phyloP scores from a whole-genome alignment of 2,113 vertebrate genomes.

The Pycnonotus jocosus region DNA sequence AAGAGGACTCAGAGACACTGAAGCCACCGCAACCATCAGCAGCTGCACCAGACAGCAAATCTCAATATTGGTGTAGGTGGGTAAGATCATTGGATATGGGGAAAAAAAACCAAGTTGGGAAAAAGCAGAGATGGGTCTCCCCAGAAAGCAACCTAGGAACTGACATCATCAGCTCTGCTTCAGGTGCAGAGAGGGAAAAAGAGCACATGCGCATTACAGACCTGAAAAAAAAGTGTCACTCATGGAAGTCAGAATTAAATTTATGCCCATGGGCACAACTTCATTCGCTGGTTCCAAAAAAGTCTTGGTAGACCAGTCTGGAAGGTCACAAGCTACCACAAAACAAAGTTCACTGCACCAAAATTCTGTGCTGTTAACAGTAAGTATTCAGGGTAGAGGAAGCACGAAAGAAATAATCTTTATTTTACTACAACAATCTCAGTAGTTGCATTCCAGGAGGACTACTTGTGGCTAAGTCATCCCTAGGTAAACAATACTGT shows the following conservation, averaged over 20 bases:
- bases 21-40: neutral
- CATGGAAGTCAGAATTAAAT: neutral
- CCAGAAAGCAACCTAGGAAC: neutral
- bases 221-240: neutral
- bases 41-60: neutral
- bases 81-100: accelerated
- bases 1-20: neutral
- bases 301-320: neutral
- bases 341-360: neutral
- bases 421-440: neutral
- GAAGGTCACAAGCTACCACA: neutral
- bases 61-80: neutral
- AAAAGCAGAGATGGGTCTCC: neutral
- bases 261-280: neutral
- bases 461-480: neutral
- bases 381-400: neutral
- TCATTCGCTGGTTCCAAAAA: neutral
- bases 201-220: neutral
- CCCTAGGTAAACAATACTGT: neutral
- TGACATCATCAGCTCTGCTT: neutral
- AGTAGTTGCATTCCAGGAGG: neutral
- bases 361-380: neutral
- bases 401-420: neutral
- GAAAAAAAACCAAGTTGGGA: neutral
- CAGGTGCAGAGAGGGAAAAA: neutral